A percentile compares a stretch with the other conserved stretches of the same genome.
phyloP scores from a whole-genome alignment of 2,888 invertebrate genomes.

The Maniola hyperantus region DNA sequence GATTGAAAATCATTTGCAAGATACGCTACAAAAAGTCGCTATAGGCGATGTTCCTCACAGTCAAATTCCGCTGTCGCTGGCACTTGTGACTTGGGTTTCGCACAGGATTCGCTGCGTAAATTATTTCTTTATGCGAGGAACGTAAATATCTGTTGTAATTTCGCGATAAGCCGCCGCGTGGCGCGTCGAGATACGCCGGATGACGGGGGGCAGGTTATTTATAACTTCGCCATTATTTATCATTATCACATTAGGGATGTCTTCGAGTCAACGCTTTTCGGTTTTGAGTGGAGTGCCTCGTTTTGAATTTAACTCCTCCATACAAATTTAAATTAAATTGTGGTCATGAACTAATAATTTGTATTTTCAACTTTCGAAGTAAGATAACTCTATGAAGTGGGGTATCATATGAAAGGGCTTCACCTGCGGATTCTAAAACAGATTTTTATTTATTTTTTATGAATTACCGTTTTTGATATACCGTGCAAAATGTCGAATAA shows the following conservation, averaged over 20 bases:
- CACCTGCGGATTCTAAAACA: too few relatives aligned
- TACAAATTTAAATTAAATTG: too few relatives aligned
- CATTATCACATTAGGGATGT: constrained; percentile 29
- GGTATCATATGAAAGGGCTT: too few relatives aligned
- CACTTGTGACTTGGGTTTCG: constrained; percentile 39
- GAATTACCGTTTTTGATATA: too few relatives aligned
- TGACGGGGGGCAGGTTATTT: constrained; percentile 35
- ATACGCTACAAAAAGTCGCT: too few relatives aligned
- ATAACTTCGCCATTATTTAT: constrained; percentile 37
- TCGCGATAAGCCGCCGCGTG: constrained; percentile 63
- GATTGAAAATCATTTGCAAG: too few relatives aligned
- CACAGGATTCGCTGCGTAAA: constrained; percentile 67
- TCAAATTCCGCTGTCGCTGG: constrained; percentile 24
- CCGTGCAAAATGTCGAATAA: too few relatives aligned
- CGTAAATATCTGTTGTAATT: constrained; percentile 71
- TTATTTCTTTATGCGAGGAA: constrained; percentile 72
- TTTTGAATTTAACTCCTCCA: background rate
- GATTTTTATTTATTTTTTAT: too few relatives aligned
- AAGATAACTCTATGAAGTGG: too few relatives aligned
- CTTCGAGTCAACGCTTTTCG: constrained; percentile 18
- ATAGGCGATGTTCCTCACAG: background rate
- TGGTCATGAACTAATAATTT: too few relatives aligned
- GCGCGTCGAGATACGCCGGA: constrained; percentile 51
- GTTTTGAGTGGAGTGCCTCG: background rate
- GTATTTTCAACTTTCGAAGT: too few relatives aligned